A percentile compares a stretch with the other conserved stretches of the same genome.
Evolutionary conservation across 2,888 invertebrate genomes (phyloP).

Genomic region (Tipula confusa): DNA sequence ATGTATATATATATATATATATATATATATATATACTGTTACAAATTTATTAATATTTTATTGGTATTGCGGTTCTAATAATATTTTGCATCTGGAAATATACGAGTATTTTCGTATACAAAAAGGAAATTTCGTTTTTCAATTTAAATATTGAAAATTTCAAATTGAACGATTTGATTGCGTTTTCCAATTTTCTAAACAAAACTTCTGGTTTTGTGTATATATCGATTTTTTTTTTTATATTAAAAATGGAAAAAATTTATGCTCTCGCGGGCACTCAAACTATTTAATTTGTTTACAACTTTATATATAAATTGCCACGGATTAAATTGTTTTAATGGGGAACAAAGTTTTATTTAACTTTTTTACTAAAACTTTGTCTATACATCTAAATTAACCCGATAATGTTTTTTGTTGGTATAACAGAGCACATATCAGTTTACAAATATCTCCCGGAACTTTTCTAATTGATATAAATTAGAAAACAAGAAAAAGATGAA

Average conservation of each 20-base stretch:
- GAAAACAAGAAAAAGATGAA: not conserved
- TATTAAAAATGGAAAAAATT: not conserved
- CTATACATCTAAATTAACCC: not conserved
- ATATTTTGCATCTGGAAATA: not conserved
- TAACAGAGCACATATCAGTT: not conserved
- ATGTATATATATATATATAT: not conserved
- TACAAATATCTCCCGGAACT: not conserved
- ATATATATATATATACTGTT: not conserved
- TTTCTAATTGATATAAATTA: slow-evolving; percentile 20
- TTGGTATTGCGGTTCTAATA: not conserved
- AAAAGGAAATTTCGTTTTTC: not conserved
- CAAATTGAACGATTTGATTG: not conserved
- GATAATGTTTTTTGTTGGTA: too few relatives aligned
- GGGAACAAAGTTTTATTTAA: not conserved
- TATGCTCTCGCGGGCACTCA: not conserved
- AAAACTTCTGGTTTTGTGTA: not conserved
- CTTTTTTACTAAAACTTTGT: not conserved
- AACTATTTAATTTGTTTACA: not conserved
- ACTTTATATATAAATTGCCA: too few relatives aligned
- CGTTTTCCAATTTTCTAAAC: not conserved
- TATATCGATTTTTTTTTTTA: too few relatives aligned
- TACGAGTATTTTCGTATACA: too few relatives aligned
- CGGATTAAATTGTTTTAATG: too few relatives aligned
- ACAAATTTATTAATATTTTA: not conserved
- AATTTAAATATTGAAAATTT: not conserved